Conservation (phyloP, 1,140 invertebrate genomes). For the Plodia interpunctella region DNA sequence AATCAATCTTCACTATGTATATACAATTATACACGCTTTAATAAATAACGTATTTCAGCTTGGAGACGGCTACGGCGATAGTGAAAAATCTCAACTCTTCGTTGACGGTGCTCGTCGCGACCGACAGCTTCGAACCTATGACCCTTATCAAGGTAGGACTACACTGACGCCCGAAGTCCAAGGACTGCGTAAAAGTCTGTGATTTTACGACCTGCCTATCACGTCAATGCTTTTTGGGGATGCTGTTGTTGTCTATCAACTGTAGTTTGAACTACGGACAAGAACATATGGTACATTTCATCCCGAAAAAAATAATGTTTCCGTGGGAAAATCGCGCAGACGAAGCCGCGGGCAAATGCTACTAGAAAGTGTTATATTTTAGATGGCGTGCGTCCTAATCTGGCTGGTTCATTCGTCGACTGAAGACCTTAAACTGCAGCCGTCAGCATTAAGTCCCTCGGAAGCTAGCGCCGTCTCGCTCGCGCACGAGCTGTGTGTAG, state of each 20-base stretch:
- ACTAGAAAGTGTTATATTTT: not conserved
- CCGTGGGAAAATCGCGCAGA: too few species aligned
- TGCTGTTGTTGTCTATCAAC: too few species aligned
- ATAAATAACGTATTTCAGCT: constrained; percentile 30
- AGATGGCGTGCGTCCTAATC: constrained; percentile 87
- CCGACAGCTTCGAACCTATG: constrained; percentile 85
- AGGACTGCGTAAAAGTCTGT: too few species aligned
- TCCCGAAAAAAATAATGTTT: too few species aligned
- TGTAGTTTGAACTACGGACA: too few species aligned
- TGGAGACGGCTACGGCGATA: constrained; percentile 78
- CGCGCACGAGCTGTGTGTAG: constrained; percentile 82
- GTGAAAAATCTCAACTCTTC: constrained; percentile 82
- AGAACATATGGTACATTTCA: too few species aligned
- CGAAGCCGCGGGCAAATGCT: too few species aligned
- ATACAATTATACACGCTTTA: not conserved
- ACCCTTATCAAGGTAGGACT: constrained; percentile 80
- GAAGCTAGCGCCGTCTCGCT: constrained; percentile 78
- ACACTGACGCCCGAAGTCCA: too few species aligned
- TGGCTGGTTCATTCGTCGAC: constrained; percentile 83
- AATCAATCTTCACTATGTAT: too few species aligned
- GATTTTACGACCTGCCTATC: too few species aligned
- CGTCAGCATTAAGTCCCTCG: constrained; percentile 73
- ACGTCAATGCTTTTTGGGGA: too few species aligned
- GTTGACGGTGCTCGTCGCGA: constrained; percentile 85
- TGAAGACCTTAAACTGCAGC: constrained; percentile 60